Evolutionary conservation across 2,113 vertebrate genomes (phyloP).

Genomic region (Syrrhaptes paradoxus): DNA sequence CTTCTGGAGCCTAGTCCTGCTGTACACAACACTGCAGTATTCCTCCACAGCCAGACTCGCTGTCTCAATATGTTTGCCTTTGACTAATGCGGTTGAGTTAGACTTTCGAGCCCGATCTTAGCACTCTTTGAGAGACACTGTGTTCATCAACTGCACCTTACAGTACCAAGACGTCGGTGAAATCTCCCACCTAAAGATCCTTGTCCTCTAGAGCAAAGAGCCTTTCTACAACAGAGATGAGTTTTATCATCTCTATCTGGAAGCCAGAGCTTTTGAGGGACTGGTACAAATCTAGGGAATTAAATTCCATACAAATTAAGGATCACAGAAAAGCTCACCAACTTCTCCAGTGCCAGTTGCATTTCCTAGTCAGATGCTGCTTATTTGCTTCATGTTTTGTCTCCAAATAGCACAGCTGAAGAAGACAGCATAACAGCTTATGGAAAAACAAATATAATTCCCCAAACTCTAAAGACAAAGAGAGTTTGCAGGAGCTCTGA

Average conservation of each 20-base stretch:
- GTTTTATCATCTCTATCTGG: neutral
- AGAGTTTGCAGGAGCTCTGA: neutral
- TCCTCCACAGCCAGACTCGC: neutral
- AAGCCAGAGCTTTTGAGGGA: neutral
- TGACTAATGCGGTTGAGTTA: neutral
- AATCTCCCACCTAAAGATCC: neutral
- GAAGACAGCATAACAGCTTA: neutral
- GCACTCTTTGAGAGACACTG: neutral
- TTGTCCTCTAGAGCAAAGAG: neutral
- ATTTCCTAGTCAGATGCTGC: neutral
- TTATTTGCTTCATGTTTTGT: neutral
- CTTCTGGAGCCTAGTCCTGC: neutral
- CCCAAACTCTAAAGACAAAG: neutral
- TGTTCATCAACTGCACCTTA: neutral
- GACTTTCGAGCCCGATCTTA: neutral
- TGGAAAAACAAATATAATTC: rapidly evolving
- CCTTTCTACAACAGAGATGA: neutral
- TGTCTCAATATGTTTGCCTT: neutral
- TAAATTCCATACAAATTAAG: neutral
- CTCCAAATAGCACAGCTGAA: neutral
- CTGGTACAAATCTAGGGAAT: neutral
- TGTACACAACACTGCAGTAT: neutral
- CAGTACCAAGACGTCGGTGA: neutral
- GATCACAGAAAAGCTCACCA: neutral
- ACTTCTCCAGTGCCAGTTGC: neutral